These are phyloP conservation scores for Sitobion miscanthi DNA, from an alignment of 1,140 invertebrate species.

Conservation along the genomic window DNA sequence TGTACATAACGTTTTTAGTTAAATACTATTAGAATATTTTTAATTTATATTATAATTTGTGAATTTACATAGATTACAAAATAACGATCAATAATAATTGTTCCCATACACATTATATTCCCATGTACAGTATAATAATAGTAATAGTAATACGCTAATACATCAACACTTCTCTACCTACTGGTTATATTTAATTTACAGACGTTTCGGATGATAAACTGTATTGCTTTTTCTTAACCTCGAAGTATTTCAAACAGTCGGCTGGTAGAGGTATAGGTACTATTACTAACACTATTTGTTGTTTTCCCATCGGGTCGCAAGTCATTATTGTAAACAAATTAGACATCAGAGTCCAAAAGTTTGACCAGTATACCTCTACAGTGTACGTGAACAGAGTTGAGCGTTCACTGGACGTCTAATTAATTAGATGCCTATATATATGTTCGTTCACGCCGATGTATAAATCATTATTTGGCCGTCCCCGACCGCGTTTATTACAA, in stretches of 20 bases:
- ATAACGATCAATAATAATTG: conserved; percentile 2
- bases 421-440: neutral
- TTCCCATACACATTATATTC: neutral
- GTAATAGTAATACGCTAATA: neutral
- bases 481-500: neutral
- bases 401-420: neutral
- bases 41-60: conserved; percentile 26
- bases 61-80: conserved; percentile 34
- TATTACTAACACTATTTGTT: conserved; percentile 26
- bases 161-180: neutral
- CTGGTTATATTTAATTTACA: neutral
- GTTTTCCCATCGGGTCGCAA: conserved; percentile 11
- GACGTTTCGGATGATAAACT: conserved; percentile 9
- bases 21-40: neutral
- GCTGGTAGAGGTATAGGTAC: neutral
- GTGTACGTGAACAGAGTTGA: neutral
- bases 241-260: neutral
- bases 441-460: neutral
- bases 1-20: neutral
- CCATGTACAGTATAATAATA: neutral
- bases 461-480: conserved; percentile 30
- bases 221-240: neutral
- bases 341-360: conserved; percentile 13
- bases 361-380: neutral
- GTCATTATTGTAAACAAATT: conserved; percentile 34